Evolutionary conservation across 2,797 vertebrate genomes (phyloP).

Genomic region (Halcyon leucocephala): DNA sequence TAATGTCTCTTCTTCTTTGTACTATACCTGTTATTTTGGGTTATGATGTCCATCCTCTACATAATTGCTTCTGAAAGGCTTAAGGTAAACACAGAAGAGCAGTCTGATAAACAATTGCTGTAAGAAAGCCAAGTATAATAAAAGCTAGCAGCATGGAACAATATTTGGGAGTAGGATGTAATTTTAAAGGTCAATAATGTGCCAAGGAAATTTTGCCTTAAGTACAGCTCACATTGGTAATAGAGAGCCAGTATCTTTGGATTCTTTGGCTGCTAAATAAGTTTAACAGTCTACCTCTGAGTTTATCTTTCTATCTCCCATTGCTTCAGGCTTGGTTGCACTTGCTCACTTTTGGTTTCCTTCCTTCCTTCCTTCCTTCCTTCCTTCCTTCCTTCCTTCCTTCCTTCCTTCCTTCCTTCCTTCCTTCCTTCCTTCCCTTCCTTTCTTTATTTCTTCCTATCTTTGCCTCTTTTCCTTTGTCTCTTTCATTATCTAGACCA

Average conservation of each 20-base stretch:
- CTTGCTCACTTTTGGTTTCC: background rate
- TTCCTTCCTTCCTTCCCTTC: background rate
- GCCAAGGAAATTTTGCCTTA: constrained; percentile 13
- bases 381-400: no score
- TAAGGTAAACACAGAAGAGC: constrained; percentile 47
- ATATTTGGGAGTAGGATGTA: constrained; percentile 40
- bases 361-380: no score
- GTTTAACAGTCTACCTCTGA: background rate
- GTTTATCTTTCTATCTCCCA: background rate
- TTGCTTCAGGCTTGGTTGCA: background rate
- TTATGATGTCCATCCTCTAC: background rate
- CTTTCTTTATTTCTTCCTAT: background rate
- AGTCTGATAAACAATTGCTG: constrained; percentile 45
- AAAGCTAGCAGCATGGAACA: constrained; percentile 42
- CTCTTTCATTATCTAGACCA: background rate
- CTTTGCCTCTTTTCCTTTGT: background rate
- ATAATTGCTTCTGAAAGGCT: constrained; percentile 52
- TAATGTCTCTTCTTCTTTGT: background rate
- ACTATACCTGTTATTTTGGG: background rate
- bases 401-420: no score
- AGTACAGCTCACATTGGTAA: constrained; percentile 1
- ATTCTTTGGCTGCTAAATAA: constrained; percentile 5
- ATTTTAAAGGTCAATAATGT: constrained; percentile 70
- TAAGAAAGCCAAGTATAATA: constrained; percentile 42
- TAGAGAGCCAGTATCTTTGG: background rate